Evolutionary conservation across 2,797 vertebrate genomes (phyloP).

Genomic region (Aeoliscus strigatus): DNA sequence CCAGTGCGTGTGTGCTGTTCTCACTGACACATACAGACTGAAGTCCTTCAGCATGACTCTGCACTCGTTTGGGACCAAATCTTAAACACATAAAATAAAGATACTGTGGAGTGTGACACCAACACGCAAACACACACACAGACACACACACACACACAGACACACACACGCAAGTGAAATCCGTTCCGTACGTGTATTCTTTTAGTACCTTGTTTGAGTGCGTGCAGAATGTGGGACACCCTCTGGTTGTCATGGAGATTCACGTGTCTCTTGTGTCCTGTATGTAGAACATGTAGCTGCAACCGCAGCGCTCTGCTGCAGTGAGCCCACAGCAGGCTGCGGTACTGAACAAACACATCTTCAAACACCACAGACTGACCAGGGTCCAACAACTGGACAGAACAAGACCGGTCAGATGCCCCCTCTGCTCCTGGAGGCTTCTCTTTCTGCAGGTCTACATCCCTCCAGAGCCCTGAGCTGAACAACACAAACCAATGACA

Average conservation of each 20-base stretch:
- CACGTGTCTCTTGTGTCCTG: slow-evolving; percentile 39
- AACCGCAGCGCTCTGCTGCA: slow-evolving; percentile 49
- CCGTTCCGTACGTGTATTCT: background rate
- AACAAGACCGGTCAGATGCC: slow-evolving; percentile 18
- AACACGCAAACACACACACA: too few species aligned
- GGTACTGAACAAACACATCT: slow-evolving; percentile 61
- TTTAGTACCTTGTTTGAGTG: slow-evolving; percentile 42
- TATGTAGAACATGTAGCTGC: slow-evolving; percentile 44
- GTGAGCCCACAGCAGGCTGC: slow-evolving; percentile 48
- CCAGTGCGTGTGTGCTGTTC: slow-evolving; percentile 67
- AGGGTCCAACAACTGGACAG: slow-evolving; percentile 55
- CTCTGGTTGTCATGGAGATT: slow-evolving; percentile 56
- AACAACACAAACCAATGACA: slow-evolving; percentile 4
- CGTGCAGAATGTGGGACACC: slow-evolving; percentile 40
- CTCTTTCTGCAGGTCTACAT: slow-evolving; percentile 9
- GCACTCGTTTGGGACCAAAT: slow-evolving; percentile 58
- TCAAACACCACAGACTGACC: slow-evolving; percentile 40
- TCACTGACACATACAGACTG: slow-evolving; percentile 45
- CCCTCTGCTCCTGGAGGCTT: slow-evolving; percentile 5
- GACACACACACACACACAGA: background rate
- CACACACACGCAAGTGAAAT: background rate
- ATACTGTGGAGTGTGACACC: background rate
- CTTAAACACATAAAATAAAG: slow-evolving; percentile 31
- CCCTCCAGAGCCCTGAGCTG: slow-evolving; percentile 8
- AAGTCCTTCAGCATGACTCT: slow-evolving; percentile 60